Conservation (phyloP, 2,113 vertebrate species). For the Erpornis zantholeuca region DNA sequence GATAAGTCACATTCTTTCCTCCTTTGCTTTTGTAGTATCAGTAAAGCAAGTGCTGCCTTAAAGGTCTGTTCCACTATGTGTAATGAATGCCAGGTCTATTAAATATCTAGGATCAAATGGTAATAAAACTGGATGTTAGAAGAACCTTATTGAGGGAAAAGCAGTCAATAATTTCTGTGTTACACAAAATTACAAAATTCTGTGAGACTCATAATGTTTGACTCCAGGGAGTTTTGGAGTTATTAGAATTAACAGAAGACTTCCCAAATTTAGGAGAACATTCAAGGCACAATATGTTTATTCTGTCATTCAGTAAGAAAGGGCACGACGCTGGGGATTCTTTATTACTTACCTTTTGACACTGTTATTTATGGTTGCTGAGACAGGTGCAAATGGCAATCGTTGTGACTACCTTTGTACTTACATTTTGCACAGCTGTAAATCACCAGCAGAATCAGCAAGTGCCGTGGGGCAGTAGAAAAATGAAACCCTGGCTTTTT, state of each 20-base stretch:
- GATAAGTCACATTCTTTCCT: not conserved
- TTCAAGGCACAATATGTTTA: not conserved
- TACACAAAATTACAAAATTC: not conserved
- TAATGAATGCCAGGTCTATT: not conserved
- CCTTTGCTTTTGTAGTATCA: not conserved
- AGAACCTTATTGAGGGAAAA: not conserved
- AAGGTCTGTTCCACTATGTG: not conserved
- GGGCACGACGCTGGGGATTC: not conserved
- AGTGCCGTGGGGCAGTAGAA: fast-evolving
- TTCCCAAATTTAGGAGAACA: not conserved
- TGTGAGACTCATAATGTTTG: not conserved
- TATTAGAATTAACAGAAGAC: not conserved
- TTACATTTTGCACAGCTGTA: not conserved
- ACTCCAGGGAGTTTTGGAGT: not conserved
- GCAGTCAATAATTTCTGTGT: not conserved
- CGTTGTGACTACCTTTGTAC: not conserved
- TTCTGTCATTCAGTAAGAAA: not conserved
- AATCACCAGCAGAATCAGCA: not conserved
- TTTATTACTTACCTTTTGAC: not conserved
- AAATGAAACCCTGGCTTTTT: not conserved
- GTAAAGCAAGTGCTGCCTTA: not conserved
- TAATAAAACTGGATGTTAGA: not conserved
- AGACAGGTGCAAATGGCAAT: not conserved
- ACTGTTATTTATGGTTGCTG: not conserved
- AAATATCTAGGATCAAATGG: not conserved